phyloP scores from a whole-genome alignment of 2,113 vertebrate species.

The Mormoops blainvillei region DNA sequence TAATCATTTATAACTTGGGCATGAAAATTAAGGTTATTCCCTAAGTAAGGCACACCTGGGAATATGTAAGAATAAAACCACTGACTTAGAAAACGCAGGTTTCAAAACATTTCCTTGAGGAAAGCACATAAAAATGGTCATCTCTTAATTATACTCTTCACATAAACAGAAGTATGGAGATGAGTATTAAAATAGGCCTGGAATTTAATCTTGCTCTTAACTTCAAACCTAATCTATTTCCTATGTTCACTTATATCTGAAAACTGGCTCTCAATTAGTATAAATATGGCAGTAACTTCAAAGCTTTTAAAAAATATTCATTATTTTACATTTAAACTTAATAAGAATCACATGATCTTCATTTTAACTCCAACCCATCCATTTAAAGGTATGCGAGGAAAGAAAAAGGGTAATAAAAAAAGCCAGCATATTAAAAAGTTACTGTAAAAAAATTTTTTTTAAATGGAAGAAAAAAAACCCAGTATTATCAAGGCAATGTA shows the following conservation, averaged over 20 bases:
- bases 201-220: conserved; percentile 14
- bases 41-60: not conserved
- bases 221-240: not conserved
- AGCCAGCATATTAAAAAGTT: not conserved
- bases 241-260: not conserved
- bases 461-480: not conserved
- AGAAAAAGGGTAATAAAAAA: not conserved
- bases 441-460: not conserved
- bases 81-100: not conserved
- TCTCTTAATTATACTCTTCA: not conserved
- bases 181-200: not conserved
- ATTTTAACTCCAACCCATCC: not conserved
- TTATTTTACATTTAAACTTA: conserved; percentile 2
- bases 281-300: not conserved
- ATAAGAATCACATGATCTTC: not conserved
- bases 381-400: not conserved
- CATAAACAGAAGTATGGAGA: not conserved
- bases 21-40: not conserved
- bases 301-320: not conserved
- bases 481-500: not conserved
- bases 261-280: not conserved
- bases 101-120: not conserved
- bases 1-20: not conserved
- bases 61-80: not conserved
- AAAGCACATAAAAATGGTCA: not conserved